Evolutionary conservation across 2,888 invertebrate species (phyloP).

Genomic region (Dinocampus coccinellae): DNA sequence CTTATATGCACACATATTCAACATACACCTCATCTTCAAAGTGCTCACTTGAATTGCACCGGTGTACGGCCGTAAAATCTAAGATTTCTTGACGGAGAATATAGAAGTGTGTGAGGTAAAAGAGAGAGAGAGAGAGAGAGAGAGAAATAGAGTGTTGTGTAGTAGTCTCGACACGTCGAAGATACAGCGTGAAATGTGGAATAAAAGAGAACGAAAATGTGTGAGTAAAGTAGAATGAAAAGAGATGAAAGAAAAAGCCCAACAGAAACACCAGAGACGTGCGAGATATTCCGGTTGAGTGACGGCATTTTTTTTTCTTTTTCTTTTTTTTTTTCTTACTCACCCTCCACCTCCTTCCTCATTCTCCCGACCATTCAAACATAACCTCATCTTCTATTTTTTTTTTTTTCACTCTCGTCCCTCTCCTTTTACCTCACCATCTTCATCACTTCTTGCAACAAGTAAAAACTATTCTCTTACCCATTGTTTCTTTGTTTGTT

Average conservation of each 20-base stretch:
- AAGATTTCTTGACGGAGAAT: slow-evolving; percentile 17
- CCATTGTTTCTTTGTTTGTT: slow-evolving; percentile 19
- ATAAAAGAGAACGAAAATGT: slow-evolving; percentile 6
- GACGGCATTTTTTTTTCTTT: neutral
- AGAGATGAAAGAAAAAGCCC: neutral
- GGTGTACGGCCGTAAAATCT: slow-evolving; percentile 4
- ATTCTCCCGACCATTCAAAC: too few species aligned
- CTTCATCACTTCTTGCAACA: too few species aligned
- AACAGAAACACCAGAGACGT: neutral
- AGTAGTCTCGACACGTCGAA: slow-evolving; percentile 56
- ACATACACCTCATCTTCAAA: neutral
- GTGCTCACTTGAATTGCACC: slow-evolving; percentile 28
- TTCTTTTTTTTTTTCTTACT: neutral
- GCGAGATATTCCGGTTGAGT: neutral
- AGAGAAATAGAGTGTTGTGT: too few species aligned
- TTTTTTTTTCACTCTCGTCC: neutral
- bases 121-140: slow-evolving; percentile 33
- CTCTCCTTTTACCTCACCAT: too few species aligned
- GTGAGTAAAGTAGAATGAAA: neutral
- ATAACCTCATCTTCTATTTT: neutral
- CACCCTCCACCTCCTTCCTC: too few species aligned
- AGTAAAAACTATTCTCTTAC: neutral
- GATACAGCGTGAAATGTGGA: slow-evolving; percentile 28
- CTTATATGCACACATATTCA: neutral
- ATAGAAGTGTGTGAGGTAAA: too few species aligned